Conservation (phyloP, 2,888 invertebrate genomes). For the Pimpla rufipes region DNA sequence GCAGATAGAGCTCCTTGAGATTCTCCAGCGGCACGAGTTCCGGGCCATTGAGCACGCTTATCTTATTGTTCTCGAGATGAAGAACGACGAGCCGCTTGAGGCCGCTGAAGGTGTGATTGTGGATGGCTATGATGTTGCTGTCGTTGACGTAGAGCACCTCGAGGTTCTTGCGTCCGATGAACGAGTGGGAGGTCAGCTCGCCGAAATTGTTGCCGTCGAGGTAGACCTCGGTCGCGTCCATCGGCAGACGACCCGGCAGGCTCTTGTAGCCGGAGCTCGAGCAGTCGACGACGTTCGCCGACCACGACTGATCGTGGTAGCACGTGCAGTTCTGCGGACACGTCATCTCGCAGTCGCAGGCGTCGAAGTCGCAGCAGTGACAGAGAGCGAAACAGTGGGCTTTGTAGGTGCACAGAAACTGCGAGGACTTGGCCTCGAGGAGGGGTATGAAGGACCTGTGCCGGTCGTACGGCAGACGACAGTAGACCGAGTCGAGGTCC, state of each 20-base stretch:
- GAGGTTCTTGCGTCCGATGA: conserved; percentile 96
- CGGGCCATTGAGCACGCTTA: conserved; percentile 92
- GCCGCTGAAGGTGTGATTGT: conserved; percentile 96
- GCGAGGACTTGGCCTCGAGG: conserved; percentile 94
- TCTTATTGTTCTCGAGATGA: conserved; percentile 95
- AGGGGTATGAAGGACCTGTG: conserved; percentile 94
- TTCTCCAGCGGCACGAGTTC: conserved; percentile 94
- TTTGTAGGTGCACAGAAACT: conserved; percentile 96
- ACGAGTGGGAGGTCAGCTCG: conserved; percentile 94
- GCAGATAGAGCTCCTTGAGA: conserved; percentile 94
- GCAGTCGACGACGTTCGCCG: conserved; percentile 96
- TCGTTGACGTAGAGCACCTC: conserved; percentile 95
- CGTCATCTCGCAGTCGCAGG: conserved; percentile 98
- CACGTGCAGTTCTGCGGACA: conserved; percentile 97
- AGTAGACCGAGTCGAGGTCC: conserved; percentile 96
- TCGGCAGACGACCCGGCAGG: conserved; percentile 95
- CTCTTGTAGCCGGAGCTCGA: conserved; percentile 92
- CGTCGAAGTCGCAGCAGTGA: conserved; percentile 98
- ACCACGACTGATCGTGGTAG: conserved; percentile 97
- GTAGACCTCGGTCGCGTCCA: conserved; percentile 98
- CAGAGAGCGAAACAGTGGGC: conserved; percentile 97
- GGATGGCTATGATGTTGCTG: conserved; percentile 93
- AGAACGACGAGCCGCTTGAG: conserved; percentile 92
- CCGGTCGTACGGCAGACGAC: conserved; percentile 94
- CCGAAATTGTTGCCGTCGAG: conserved; percentile 96